Evolutionary conservation across 1,140 invertebrate genomes (phyloP).

Genomic region (Neodiprion fabricii): DNA sequence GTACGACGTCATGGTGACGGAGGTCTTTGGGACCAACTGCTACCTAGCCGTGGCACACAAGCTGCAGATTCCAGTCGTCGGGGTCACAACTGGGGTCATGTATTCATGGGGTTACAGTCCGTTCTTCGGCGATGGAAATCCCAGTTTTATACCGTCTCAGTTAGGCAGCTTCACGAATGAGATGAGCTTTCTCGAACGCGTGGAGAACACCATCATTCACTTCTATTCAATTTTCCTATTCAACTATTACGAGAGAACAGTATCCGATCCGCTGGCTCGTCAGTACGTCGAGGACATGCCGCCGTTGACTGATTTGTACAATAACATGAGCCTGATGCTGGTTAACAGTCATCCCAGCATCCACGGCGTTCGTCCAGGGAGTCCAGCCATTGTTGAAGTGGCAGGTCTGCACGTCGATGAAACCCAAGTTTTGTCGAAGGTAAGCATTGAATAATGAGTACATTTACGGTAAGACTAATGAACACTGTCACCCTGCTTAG

Average conservation of each 20-base stretch:
- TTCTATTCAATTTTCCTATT: slow-evolving; percentile 6
- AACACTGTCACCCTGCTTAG: slow-evolving; percentile 47
- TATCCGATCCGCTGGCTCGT: slow-evolving; percentile 26
- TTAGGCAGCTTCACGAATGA: background rate
- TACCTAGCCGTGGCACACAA: background rate
- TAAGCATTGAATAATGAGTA: background rate
- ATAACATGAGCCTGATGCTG: slow-evolving; percentile 47
- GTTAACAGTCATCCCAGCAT: slow-evolving; percentile 56
- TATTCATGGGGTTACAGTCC: background rate
- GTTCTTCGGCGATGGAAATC: background rate
- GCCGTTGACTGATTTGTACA: slow-evolving; percentile 63
- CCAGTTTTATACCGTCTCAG: background rate
- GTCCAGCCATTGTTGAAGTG: slow-evolving; percentile 54
- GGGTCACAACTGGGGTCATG: background rate
- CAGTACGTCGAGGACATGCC: slow-evolving; percentile 66
- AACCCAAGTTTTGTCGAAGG: background rate
- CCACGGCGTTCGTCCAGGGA: slow-evolving; percentile 45
- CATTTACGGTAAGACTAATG: too few relatives aligned
- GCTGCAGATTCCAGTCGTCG: background rate
- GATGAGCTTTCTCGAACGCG: slow-evolving; percentile 43
- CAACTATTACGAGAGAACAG: background rate
- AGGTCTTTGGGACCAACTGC: background rate
- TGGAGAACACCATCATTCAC: slow-evolving; percentile 35
- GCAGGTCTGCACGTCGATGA: slow-evolving; percentile 55
- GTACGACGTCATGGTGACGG: background rate